A percentile compares a stretch with the other conserved stretches of the same genome.
Conservation (phyloP, 2,888 invertebrate genomes). For the Macaria notata region DNA sequence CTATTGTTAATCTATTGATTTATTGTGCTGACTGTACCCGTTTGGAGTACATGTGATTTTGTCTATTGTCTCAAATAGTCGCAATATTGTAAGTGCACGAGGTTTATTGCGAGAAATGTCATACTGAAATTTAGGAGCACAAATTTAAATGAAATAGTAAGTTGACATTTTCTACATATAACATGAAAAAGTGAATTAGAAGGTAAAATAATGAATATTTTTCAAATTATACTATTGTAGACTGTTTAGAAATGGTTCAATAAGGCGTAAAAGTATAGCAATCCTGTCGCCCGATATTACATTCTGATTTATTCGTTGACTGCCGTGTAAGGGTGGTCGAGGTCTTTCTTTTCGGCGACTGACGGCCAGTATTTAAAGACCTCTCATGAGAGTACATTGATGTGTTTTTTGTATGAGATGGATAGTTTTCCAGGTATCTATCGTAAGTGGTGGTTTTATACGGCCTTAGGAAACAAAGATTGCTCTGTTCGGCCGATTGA, state of each 20-base stretch:
- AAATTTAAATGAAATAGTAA: no score
- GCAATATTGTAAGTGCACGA: slow-evolving; percentile 6
- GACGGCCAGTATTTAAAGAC: slow-evolving; percentile 50
- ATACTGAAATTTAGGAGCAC: no score
- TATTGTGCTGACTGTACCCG: slow-evolving; percentile 27
- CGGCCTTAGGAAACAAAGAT: slow-evolving; percentile 79
- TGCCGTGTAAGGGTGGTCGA: slow-evolving; percentile 67
- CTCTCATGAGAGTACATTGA: slow-evolving; percentile 37
- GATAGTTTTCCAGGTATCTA: slow-evolving; percentile 54
- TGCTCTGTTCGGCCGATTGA: slow-evolving; percentile 76
- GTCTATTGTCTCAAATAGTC: slow-evolving; percentile 11
- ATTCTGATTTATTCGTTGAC: slow-evolving; percentile 75
- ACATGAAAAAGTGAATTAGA: no score
- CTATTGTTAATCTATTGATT: slow-evolving; percentile 55
- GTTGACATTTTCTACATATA: no score
- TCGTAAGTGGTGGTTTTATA: slow-evolving; percentile 56
- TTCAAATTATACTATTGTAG: neutral
- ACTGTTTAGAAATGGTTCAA: slow-evolving; percentile 50
- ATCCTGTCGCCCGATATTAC: slow-evolving; percentile 72
- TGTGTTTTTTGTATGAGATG: slow-evolving; percentile 2
- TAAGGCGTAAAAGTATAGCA: slow-evolving; percentile 72
- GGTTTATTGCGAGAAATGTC: no score
- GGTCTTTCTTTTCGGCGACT: slow-evolving; percentile 52
- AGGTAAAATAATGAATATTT: no score
- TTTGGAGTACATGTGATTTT: slow-evolving; percentile 11